phyloP scores from a whole-genome alignment of 2,888 invertebrate genomes.

The Orthosia gracilis region DNA sequence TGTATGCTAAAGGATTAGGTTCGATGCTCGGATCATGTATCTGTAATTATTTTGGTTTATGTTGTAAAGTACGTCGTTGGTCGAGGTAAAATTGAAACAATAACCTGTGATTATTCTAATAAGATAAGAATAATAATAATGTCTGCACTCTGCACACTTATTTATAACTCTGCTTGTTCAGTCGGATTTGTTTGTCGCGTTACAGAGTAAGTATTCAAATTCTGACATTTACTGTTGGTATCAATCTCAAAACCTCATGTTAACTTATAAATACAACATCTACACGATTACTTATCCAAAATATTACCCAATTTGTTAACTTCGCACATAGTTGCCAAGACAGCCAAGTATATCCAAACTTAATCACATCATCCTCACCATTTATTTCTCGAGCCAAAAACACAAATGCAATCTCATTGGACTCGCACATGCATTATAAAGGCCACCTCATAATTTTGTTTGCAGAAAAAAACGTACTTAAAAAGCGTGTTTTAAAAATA shows the following conservation, averaged over 20 bases:
- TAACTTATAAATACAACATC: constrained; percentile 9
- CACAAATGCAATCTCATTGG: constrained; percentile 30
- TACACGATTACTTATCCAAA: constrained; percentile 18
- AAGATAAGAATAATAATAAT: neutral
- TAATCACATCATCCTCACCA: constrained; percentile 37
- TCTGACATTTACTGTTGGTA: neutral
- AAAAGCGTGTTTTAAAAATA: constrained; percentile 40
- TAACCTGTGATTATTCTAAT: constrained; percentile 25
- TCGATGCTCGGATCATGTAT: constrained; percentile 66
- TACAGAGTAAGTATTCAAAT: constrained; percentile 1
- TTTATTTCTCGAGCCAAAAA: constrained; percentile 47
- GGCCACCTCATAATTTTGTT: constrained; percentile 58
- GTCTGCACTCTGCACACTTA: neutral
- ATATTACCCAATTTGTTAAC: constrained; percentile 42
- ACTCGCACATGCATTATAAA: constrained; percentile 32
- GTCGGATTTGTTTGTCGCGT: neutral
- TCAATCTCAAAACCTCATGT: constrained; percentile 1
- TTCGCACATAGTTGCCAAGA: constrained; percentile 42
- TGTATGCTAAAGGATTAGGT: constrained; percentile 75
- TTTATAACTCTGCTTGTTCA: neutral
- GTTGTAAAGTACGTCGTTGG: constrained; percentile 3
- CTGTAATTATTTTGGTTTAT: constrained; percentile 61
- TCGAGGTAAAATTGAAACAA: constrained; percentile 31
- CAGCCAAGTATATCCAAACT: constrained; percentile 24
- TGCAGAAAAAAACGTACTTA: constrained; percentile 14